Conservation (phyloP, 2,888 invertebrate species). For the Mesorhabditis belari region DNA sequence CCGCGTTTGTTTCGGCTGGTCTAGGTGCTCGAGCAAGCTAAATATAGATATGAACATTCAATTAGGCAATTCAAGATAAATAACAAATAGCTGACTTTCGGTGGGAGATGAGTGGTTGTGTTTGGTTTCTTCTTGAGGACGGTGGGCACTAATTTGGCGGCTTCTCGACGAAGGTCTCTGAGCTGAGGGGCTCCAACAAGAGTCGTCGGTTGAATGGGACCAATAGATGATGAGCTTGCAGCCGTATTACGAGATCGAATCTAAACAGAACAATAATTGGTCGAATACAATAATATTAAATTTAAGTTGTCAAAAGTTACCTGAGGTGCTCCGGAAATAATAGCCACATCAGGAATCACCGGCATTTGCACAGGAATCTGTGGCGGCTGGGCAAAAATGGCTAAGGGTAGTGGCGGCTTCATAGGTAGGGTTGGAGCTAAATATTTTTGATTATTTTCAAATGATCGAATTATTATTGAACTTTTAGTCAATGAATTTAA, state of each 20-base stretch:
- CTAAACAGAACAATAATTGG: constrained; percentile 4
- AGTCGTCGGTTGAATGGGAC: constrained; percentile 23
- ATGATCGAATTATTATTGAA: background rate
- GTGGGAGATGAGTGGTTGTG: background rate
- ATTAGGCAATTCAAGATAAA: background rate
- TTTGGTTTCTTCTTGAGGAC: background rate
- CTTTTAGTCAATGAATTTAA: no score
- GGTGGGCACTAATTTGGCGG: constrained; percentile 62
- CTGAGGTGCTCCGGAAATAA: background rate
- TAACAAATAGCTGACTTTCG: background rate
- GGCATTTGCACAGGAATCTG: background rate
- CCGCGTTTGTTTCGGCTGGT: constrained; percentile 4
- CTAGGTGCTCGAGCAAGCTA: no score
- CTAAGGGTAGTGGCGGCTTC: no score
- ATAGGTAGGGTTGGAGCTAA: background rate
- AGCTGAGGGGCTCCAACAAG: constrained; percentile 86
- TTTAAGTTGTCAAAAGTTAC: constrained; percentile 2
- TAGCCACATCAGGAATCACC: background rate
- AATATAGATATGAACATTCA: no score
- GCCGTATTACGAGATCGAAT: constrained; percentile 11
- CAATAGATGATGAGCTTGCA: constrained; percentile 1
- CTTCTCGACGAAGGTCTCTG: constrained; percentile 64
- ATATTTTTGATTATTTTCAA: background rate
- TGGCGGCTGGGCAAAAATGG: no score
- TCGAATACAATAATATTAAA: constrained; percentile 3